Percentiles rank a stretch among this genome's conserved stretches.
phyloP scores from a whole-genome alignment of 2,888 invertebrate species.

The Drosophila emarginata region DNA sequence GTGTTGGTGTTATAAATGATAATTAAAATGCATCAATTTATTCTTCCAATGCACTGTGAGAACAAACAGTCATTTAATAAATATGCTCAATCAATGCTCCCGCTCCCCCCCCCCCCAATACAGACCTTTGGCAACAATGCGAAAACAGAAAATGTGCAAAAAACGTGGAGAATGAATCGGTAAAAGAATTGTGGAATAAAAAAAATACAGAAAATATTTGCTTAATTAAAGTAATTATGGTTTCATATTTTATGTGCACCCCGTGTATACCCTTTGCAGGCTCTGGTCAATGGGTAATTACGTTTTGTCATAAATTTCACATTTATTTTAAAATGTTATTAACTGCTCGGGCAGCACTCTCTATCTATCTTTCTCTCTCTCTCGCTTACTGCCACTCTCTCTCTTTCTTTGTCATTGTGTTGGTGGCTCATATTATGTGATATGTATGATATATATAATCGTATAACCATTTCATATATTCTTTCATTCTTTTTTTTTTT shows the following conservation, averaged over 20 bases:
- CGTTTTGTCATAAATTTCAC: slow-evolving; percentile 70
- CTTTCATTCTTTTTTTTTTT: not conserved
- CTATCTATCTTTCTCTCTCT: not conserved
- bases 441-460: slow-evolving; percentile 3
- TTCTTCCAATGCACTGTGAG: slow-evolving; percentile 31
- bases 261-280: slow-evolving; percentile 20
- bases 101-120: slow-evolving; percentile 25
- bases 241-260: slow-evolving; percentile 68
- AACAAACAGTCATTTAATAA: slow-evolving; percentile 71
- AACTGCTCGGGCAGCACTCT: slow-evolving; percentile 39
- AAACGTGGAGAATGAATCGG: slow-evolving; percentile 7
- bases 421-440: not conserved
- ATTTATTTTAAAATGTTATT: slow-evolving; percentile 76
- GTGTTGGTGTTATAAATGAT: slow-evolving; percentile 57
- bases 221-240: slow-evolving; percentile 77
- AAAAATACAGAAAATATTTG: slow-evolving; percentile 62
- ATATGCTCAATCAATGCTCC: slow-evolving; percentile 72
- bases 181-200: slow-evolving; percentile 40
- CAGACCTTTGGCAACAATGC: too few relatives aligned
- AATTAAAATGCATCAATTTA: slow-evolving; percentile 75
- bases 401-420: not conserved
- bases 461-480: slow-evolving; percentile 3
- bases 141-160: slow-evolving; percentile 13
- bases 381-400: not conserved
- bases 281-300: slow-evolving; percentile 57